Evolutionary conservation across 2,113 vertebrate species (phyloP), one percentile per base, ranked within the genome.

Genomic region (Progne subis): DNA sequence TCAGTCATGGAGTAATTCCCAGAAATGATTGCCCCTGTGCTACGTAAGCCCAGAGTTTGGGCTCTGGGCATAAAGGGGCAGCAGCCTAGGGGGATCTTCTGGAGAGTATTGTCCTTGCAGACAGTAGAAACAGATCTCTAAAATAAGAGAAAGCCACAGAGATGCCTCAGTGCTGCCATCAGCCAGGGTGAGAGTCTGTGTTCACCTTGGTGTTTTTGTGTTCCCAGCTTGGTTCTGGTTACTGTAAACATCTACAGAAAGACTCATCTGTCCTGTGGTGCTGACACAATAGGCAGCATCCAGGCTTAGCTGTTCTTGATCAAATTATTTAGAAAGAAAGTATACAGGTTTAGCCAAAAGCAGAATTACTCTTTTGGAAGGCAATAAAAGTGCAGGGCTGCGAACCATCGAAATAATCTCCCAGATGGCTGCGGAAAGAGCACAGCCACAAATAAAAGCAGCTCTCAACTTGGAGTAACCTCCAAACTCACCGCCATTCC

Each of bases 281-380:
- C 77, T 79, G 60, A 67, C n/a, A 81, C 31, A 86, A 81, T 14
- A 80, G 60, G 28, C 52, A 84, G 41, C 44, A 56, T 68, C 49
- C 61, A 78, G 64, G 21, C 34, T 60, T 39, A 43, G 57, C 56
- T 88, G 44, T 80, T 79, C 61, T 64, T 37, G 18, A 68, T 77
- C 52, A 59, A 75, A 44, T 75, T 55, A 43, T 63, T 92, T 53
- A 44, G 37, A 86, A 71, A 71, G 52, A 67, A 67, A 94, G 14
- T 32, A 41, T 77, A 17, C 15, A 81, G 34, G 39, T 88, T 86
- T 83, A 90, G 60, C 80, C 80, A 94, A 94, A 91, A 1, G 2
- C 52, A 59, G 68, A 82, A 86, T 90, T 65, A 72, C 43, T 80
- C 21, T 95, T 86, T 86, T 92, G 86, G 76, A 79, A 81, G 76